phyloP scores from a whole-genome alignment of 2,797 vertebrate genomes.

The Lerista edwardsae region DNA sequence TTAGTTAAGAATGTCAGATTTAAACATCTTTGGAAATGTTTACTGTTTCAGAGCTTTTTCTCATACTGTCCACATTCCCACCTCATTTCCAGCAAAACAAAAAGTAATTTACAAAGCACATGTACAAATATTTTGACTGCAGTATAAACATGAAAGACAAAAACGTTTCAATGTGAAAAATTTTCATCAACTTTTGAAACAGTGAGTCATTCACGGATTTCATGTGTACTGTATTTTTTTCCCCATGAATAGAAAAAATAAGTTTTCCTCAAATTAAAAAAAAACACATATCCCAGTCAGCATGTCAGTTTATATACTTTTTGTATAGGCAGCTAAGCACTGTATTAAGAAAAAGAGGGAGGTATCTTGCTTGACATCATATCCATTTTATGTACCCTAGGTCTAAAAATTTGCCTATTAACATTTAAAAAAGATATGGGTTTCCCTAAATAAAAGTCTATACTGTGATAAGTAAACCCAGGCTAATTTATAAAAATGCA shows the following conservation, averaged over 20 bases:
- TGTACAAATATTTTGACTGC: conserved; percentile 1
- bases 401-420: not conserved
- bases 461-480: not conserved
- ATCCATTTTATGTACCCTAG: not conserved
- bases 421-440: not conserved
- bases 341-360: not conserved
- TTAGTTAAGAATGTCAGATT: not conserved
- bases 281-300: too few relatives aligned
- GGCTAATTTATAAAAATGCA: not conserved
- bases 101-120: conserved; percentile 25
- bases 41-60: not conserved
- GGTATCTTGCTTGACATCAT: not conserved
- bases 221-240: not conserved
- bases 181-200: not conserved
- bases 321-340: not conserved
- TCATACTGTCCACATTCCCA: not conserved
- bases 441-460: not conserved
- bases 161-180: not conserved
- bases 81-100: not conserved
- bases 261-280: too few relatives aligned
- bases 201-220: not conserved
- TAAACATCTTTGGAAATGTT: not conserved
- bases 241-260: not conserved
- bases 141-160: not conserved
- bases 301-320: not conserved